These are phyloP conservation scores for Candoia aspera DNA, from an alignment of 2,113 vertebrate species.

Conservation along the genomic window DNA sequence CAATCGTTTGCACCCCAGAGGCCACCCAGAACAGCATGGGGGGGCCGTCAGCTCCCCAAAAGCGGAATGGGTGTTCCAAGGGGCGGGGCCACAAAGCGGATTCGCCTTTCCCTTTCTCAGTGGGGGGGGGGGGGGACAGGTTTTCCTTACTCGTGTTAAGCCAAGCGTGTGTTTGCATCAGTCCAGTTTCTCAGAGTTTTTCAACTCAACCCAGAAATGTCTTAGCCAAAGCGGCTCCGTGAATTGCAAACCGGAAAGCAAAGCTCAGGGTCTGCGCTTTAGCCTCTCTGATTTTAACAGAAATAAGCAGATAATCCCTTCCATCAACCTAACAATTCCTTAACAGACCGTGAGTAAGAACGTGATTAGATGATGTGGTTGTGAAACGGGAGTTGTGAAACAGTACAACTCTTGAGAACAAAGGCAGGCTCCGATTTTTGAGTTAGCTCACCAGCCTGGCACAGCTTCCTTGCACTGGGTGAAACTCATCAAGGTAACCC, in stretches of 20 bases:
- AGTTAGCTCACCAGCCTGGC: not conserved
- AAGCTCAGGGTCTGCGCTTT: accelerated
- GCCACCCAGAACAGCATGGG: too few relatives aligned
- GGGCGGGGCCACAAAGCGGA: not conserved
- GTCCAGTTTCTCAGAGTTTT: not conserved
- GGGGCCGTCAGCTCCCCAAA: too few relatives aligned
- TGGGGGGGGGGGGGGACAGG: not conserved
- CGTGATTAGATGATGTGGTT: not conserved
- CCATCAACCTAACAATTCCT: too few relatives aligned
- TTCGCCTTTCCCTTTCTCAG: not conserved
- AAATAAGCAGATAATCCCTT: not conserved
- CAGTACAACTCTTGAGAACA: not conserved
- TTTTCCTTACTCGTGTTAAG: not conserved
- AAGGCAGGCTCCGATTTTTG: not conserved
- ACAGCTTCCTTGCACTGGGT: not conserved
- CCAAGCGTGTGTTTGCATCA: not conserved
- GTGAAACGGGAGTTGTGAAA: not conserved
- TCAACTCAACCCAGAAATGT: not conserved
- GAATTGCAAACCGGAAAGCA: not conserved
- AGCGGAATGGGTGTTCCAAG: not conserved
- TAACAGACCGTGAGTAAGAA: not conserved
- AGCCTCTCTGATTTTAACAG: not conserved
- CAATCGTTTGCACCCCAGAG: not conserved
- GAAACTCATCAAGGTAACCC: not conserved
- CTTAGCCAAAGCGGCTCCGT: not conserved